A percentile compares a stretch with the other conserved stretches of the same genome.
These are phyloP conservation scores for Dryobates pubescens DNA, from an alignment of 2,797 vertebrate species.

Conservation along the genomic window DNA sequence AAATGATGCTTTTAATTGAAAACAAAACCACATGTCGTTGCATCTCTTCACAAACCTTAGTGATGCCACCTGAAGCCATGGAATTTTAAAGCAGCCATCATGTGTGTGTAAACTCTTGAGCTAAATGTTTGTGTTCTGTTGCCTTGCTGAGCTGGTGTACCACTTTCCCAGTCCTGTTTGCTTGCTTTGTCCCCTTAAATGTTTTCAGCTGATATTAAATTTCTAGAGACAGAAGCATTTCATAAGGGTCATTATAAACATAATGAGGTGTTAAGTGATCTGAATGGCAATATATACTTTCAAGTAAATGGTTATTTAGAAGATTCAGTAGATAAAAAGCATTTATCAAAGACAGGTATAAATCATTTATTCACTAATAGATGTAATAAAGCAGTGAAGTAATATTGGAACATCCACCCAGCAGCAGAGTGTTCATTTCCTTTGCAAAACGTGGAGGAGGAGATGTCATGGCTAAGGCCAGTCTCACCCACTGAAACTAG, in stretches of 20 bases:
- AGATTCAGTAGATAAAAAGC: not conserved
- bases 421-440: not conserved
- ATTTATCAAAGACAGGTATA: not conserved
- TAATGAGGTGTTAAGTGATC: not conserved
- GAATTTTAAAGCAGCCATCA: not conserved
- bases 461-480: not conserved
- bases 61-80: not conserved
- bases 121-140: not conserved
- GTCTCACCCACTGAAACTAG: not conserved
- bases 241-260: not conserved
- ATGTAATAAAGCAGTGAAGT: not conserved
- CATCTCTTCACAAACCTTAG: not conserved
- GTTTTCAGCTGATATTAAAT: not conserved
- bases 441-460: not conserved
- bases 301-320: not conserved
- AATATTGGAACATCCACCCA: not conserved
- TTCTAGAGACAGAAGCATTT: not conserved
- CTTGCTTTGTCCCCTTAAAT: not conserved
- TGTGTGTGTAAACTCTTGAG: not conserved
- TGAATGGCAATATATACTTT: not conserved
- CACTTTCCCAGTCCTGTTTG: not conserved
- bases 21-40: not conserved
- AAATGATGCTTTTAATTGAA: not conserved
- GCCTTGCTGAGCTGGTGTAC: not conserved
- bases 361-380: not conserved